Base-by-base conservation (phyloP, 2,888 invertebrate genomes). In the Hylaea fasciaria region DNA sequence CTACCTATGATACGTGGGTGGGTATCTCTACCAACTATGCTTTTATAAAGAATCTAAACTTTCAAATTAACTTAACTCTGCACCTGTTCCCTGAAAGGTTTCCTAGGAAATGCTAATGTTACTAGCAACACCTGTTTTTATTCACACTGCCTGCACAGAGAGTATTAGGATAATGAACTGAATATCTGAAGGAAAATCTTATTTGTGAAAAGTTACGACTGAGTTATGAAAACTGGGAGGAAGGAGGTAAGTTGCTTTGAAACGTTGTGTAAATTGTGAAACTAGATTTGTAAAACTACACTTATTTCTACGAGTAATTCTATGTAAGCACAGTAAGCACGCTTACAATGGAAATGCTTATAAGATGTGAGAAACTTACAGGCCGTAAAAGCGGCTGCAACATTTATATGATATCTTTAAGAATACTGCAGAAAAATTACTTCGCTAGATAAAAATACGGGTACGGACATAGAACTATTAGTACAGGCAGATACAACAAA, bases 81-180 rank as follows among this genome's bases (percentile, higher is more conserved):
- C 64, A 68, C 61, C 54, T 68, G 68, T 51, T 46, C 46, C 45
- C 62, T 61, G 64, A 63, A 66, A 65, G 68, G 66, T 63, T 68
- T 58, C 44, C 64, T 29, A 57, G 60, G 59, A 63, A 69, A 66
- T 63, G 68, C 63, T 62, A 66, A 66, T 66, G 65, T 50, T 62
- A 61, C 53, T 48, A 48, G 55, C 60, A 60, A 35, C 66, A 63
- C 57, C 62, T 66, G 66, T 49, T 63, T 62, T 47, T 54, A 50
- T 55, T 60, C 55, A 46, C 16, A 13, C 44, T 39, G 17, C 60
- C 48, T 40, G 57, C 56, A 61, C 45, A 0, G 39, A 55, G 46
- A 51, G 35, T 45, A 56, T 61, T 51, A 61, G 39, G 13, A 46
- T 68, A 66, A 66, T 64, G 54, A 57, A 50, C 52, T 62, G n/a